Evolutionary conservation across 2,113 vertebrate species (phyloP).

Genomic region (Corythoichthys intestinalis): DNA sequence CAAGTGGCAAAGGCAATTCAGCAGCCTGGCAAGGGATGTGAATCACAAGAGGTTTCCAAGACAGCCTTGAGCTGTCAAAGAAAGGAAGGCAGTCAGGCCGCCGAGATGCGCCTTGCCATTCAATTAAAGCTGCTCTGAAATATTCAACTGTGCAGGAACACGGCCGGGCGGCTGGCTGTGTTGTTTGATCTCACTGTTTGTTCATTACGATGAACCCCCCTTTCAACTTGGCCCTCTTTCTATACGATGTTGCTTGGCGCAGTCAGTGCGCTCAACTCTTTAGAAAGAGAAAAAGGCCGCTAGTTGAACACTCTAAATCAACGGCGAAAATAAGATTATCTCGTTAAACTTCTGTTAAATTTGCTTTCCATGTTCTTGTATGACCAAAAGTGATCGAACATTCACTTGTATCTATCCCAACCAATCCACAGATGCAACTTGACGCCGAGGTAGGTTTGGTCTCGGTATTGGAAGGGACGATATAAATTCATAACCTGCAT

Average conservation of each 20-base stretch:
- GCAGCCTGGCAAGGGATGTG: constrained; percentile 45
- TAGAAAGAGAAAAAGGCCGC: neutral
- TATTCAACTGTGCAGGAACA: constrained; percentile 24
- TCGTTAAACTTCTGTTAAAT: no score
- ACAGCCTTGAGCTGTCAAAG: constrained; percentile 52
- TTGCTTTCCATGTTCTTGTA: no score
- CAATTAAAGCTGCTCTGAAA: constrained; percentile 38
- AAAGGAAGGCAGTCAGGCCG: constrained; percentile 24
- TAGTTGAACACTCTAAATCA: neutral
- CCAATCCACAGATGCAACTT: no score
- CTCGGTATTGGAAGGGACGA: no score
- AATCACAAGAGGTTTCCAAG: constrained; percentile 53
- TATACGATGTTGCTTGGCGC: neutral
- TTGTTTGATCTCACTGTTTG: constrained; percentile 2
- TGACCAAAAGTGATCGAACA: no score
- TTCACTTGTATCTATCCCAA: no score
- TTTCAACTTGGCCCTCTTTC: neutral
- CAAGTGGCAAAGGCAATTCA: constrained; percentile 41
- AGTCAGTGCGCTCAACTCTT: neutral
- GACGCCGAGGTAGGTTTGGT: no score
- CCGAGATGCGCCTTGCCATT: constrained; percentile 41
- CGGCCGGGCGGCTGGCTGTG: constrained; percentile 1
- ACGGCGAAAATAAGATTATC: no score
- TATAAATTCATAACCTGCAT: no score
- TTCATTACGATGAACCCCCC: neutral